These are phyloP conservation scores for Rana temporaria DNA, from an alignment of 2,113 vertebrate genomes.

Conservation along the genomic window DNA sequence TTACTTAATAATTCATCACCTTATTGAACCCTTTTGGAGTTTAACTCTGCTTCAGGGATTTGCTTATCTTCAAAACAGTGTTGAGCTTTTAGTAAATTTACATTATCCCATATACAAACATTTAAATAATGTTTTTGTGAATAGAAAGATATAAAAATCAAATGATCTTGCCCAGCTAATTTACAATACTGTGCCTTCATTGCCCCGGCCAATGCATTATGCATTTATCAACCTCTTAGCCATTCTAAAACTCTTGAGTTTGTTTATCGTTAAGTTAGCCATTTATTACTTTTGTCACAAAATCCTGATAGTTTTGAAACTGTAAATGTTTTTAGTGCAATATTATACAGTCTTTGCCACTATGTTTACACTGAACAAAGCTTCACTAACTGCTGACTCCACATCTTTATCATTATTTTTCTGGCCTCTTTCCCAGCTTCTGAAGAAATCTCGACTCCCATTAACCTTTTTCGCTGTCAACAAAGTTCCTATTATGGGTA, in stretches of 20 bases:
- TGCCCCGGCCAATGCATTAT: constrained; percentile 25
- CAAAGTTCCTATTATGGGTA: constrained; percentile 3
- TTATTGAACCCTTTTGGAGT: constrained; percentile 28
- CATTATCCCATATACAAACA: constrained; percentile 23
- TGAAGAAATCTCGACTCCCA: constrained; percentile 17
- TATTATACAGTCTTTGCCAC: background rate
- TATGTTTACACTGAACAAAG: constrained; percentile 17
- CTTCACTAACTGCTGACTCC: constrained; percentile 15
- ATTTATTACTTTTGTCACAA: constrained; percentile 41
- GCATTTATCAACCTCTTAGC: constrained; percentile 35
- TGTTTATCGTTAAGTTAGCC: constrained; percentile 11
- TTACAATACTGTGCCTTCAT: constrained; percentile 16
- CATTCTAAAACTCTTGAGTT: constrained; percentile 3
- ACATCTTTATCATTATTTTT: constrained; percentile 1
- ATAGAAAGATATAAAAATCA: constrained; percentile 31
- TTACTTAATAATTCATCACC: constrained; percentile 31
- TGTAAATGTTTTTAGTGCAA: constrained; percentile 25
- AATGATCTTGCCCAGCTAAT: constrained; percentile 18
- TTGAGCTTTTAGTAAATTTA: constrained; percentile 9
- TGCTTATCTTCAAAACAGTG: constrained; percentile 18
- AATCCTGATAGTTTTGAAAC: constrained; percentile 19
- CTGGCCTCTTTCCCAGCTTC: constrained; percentile 15
- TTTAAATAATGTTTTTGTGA: constrained; percentile 16
- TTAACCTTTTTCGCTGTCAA: constrained; percentile 14
- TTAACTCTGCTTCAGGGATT: constrained; percentile 27